Base-by-base conservation (phyloP, 2,113 vertebrate genomes). In the Romanogobio albipinnatus region DNA sequence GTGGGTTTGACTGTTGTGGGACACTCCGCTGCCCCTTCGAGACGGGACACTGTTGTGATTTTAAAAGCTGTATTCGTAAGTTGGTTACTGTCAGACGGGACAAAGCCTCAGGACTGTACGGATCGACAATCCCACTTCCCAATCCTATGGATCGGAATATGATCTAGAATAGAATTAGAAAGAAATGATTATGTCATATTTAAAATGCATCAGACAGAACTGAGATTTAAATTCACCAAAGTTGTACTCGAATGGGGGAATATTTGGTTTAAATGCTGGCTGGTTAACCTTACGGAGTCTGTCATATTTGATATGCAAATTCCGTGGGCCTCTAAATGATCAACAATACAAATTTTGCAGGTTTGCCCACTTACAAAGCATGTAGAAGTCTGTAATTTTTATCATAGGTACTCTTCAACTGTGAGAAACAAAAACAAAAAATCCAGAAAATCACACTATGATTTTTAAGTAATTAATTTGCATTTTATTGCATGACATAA, bases 21-120 rank as follows among this genome's bases (percentile, higher is more conserved):
- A 64, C 22, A 5, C 8, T 66, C 19, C 33, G 14, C 64, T 74
- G 70, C 24, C 64, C 24, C 7, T 59, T 76, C 8, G 84, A 89
- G 84, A 91, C 91, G 1, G 93, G 90, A 79, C 96, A 97, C 24
- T 90, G 92, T 87, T 97, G 96, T 83, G 95, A 91, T 86, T 95
- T 96, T 9, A 97, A 90, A 74, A 97, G 88, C 70, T 93, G 93
- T 47, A 97, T 94, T 22, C 96, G 95, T 66, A 97, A 93, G 88
- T 96, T 97, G 86, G 96, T 97, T 86, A 97, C 91, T 71, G 94
- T 96, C 83, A 97, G 90, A 36, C 93, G 92, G 76, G 91, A 92
- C 1, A 96, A 91, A 33, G 91, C 94, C 86, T 96, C 93, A 3
- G 92, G 92, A 64, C 96, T 95, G 82, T 97, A 97, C 5, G 95